Percentiles rank a stretch among this genome's conserved stretches.
These are phyloP conservation scores for Thaumetopoea pityocampa DNA, from an alignment of 1,140 invertebrate species.

Conservation along the genomic window DNA sequence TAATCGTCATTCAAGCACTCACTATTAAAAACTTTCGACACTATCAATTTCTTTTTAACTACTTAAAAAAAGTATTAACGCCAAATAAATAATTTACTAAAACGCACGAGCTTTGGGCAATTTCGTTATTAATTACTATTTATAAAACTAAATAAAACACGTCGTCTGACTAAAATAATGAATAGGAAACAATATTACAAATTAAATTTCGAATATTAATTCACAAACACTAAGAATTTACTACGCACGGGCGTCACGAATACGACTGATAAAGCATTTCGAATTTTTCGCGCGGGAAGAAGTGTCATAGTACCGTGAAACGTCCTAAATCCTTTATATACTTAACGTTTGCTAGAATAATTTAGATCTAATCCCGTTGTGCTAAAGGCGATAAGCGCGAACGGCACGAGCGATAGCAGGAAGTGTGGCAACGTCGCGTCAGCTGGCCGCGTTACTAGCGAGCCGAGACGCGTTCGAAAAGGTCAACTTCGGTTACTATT, in stretches of 20 bases:
- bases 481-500: slow-evolving; percentile 67
- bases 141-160: not conserved
- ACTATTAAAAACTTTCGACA: slow-evolving; percentile 31
- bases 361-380: slow-evolving; percentile 22
- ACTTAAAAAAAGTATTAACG: no score
- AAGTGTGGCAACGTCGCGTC: slow-evolving; percentile 64
- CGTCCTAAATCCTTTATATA: slow-evolving; percentile 64
- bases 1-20: no score
- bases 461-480: slow-evolving; percentile 59
- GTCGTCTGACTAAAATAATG: slow-evolving; percentile 2
- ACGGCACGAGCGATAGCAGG: slow-evolving; percentile 27
- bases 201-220: slow-evolving; percentile 2
- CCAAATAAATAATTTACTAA: no score
- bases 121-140: no score
- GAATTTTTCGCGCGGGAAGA: slow-evolving; percentile 74
- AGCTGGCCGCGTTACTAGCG: slow-evolving; percentile 66
- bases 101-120: no score
- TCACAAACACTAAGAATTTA: slow-evolving; percentile 2
- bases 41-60: no score
- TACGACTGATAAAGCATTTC: slow-evolving; percentile 69
- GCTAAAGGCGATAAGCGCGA: slow-evolving; percentile 60
- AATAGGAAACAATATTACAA: no score
- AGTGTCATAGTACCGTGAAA: slow-evolving; percentile 43
- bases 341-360: slow-evolving; percentile 38
- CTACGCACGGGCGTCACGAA: slow-evolving; percentile 23